Conservation (phyloP, 2,113 vertebrate species). For the Astur gentilis region DNA sequence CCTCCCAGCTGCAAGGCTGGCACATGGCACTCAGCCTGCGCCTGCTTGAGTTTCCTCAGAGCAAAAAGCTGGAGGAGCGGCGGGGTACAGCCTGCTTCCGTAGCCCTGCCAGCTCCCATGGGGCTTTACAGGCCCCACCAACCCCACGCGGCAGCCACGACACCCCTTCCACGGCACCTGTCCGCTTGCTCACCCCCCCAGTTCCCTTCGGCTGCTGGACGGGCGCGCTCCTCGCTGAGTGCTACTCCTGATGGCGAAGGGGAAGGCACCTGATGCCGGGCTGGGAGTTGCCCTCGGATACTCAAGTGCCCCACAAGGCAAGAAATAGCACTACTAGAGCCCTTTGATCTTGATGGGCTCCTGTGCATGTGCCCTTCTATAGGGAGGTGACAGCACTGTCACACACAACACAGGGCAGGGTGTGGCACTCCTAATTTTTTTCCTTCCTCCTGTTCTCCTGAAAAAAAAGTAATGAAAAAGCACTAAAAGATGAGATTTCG, state of each 20-base stretch:
- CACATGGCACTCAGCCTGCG: background rate
- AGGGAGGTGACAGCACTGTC: background rate
- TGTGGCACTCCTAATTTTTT: background rate
- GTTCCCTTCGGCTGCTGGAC: background rate
- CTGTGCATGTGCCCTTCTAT: background rate
- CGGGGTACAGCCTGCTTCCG: background rate
- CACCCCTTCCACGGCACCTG: fast-evolving
- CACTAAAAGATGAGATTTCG: background rate
- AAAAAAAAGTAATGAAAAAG: background rate
- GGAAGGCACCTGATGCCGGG: background rate
- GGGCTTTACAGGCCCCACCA: background rate
- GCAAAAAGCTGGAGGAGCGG: background rate
- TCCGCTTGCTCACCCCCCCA: background rate
- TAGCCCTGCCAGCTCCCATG: background rate
- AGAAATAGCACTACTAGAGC: background rate
- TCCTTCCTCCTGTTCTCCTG: background rate
- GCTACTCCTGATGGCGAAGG: background rate
- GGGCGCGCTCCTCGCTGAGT: background rate
- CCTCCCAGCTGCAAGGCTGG: background rate
- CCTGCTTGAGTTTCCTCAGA: background rate
- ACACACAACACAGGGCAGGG: background rate
- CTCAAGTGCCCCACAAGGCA: background rate
- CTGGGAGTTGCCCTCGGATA: background rate
- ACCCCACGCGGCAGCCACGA: fast-evolving
- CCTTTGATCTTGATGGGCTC: background rate